A percentile compares a stretch with the other conserved stretches of the same genome.
Evolutionary conservation across 2,113 vertebrate species (phyloP).

Genomic region (Xiphorhynchus elegans): DNA sequence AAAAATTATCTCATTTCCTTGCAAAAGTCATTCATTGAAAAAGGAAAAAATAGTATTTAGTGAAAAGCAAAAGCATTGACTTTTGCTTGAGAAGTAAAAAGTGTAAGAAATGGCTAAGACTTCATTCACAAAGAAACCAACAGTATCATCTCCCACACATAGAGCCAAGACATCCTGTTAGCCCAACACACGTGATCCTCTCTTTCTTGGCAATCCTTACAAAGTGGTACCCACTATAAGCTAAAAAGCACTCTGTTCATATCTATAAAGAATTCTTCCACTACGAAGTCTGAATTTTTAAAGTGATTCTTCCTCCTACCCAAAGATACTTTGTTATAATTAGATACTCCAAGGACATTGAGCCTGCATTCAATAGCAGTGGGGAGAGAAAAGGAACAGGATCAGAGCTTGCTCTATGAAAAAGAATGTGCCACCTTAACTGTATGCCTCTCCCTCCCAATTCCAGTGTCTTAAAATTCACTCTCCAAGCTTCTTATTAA

Average conservation of each 20-base stretch:
- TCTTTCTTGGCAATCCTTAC: background rate
- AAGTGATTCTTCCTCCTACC: background rate
- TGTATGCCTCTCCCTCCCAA: rapidly evolving
- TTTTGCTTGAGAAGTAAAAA: background rate
- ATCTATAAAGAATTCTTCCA: background rate
- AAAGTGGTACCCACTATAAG: background rate
- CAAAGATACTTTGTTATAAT: background rate
- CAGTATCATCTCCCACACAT: background rate
- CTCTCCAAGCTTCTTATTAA: background rate
- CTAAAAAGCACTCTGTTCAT: background rate
- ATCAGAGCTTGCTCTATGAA: background rate
- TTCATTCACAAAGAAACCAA: background rate
- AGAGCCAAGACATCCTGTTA: background rate
- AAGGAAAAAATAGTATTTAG: background rate
- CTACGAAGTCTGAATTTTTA: background rate
- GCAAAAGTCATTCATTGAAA: background rate
- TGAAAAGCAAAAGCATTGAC: background rate
- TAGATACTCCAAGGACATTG: background rate
- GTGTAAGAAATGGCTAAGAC: background rate
- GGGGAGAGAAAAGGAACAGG: background rate
- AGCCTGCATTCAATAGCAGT: background rate
- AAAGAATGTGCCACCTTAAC: background rate
- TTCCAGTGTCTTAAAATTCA: background rate
- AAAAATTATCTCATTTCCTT: background rate
- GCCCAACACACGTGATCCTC: rapidly evolving